Evolutionary conservation across 64 coral and sea anemone species (phyloP).

Genomic region (Porites australiensis): DNA sequence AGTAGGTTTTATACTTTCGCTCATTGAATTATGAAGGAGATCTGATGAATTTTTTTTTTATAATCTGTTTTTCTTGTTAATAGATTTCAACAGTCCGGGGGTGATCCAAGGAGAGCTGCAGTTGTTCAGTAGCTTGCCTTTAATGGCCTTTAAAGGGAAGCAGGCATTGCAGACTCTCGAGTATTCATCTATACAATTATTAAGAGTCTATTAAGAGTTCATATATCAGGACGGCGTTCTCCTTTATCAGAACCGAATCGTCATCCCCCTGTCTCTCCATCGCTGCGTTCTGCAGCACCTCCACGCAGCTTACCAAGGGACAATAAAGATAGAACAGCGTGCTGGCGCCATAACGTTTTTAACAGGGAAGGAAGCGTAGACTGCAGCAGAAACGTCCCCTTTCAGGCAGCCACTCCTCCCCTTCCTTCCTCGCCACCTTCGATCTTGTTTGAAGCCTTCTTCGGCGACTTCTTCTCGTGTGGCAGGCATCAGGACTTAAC

Average conservation of each 20-base stretch:
- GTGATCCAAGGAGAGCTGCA: too few relatives aligned
- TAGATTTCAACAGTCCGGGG: too few relatives aligned
- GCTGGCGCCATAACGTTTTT: not conserved
- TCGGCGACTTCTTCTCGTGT: constrained; percentile 19
- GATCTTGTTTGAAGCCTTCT: constrained; percentile 1
- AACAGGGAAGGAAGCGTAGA: constrained; percentile 3
- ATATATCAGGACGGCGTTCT: not conserved
- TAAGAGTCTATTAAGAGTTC: too few relatives aligned
- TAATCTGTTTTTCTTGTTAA: too few relatives aligned
- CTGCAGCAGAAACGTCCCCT: constrained; percentile 22
- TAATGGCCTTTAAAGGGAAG: too few relatives aligned
- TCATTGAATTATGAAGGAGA: too few relatives aligned
- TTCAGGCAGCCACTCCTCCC: not conserved
- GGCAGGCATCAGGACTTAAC: not conserved
- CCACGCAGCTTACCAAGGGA: constrained; percentile 13
- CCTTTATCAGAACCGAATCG: not conserved
- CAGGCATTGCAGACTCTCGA: too few relatives aligned
- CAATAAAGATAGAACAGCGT: not conserved
- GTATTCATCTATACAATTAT: too few relatives aligned
- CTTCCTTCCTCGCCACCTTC: not conserved
- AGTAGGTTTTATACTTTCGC: too few relatives aligned
- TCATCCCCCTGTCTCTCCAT: not conserved
- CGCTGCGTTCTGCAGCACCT: not conserved
- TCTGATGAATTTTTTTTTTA: too few relatives aligned
- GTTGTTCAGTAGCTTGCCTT: too few relatives aligned